Base-by-base conservation (phyloP, 2,797 vertebrate genomes). In the Acrocephalus scirpaceus region DNA sequence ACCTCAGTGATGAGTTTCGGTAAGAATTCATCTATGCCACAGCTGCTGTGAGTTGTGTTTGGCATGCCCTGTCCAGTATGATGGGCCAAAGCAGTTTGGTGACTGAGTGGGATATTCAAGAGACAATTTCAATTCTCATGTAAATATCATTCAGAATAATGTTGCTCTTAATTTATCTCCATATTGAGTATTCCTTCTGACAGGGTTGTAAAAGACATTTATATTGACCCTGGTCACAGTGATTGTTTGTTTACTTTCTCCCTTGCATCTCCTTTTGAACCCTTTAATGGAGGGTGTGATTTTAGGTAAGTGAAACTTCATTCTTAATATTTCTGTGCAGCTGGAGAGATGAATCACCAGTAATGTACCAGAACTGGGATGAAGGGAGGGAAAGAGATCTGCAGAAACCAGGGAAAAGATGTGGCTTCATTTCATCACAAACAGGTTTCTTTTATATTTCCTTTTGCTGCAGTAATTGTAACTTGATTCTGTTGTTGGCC, bases 291-390 rank as follows among this genome's bases (percentile, higher is more conserved):
- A 42, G 64, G 9, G n/a, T 80, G 44, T 66, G 47, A 70, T 88
- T 54, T 88, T 65, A 81, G 50, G 30, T 75, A 53, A 69, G 56
- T 83, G 81, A 96, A 85, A 57, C 34, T 92, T 89, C 69, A 13
- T 51, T 70, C 86, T 76, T 90, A 45, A 90, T 30, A 38, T 92
- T 97, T 97, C 83, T 95, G 64, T 94, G 30, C 96, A 99, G 99
- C 30, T 99, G 99, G 99, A 97, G 80, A 70, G 99, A 99, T 96
- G 98, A 98, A 51, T 98, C 98, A 8, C 96, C 97, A 17, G 32
- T 99, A 72, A 97, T 96, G 10, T 99, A 98, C 93, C 97, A 98
- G 93, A 99, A 99, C 92, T 99, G 99, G 99, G 98, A 98, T 60
- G 96, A 97, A 54, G 94, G 56, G 58, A 90, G 51, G 53, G 71